A percentile compares a stretch with the other conserved stretches of the same genome.
Conservation (phyloP, 2,113 vertebrate species). For the Eira barbara region DNA sequence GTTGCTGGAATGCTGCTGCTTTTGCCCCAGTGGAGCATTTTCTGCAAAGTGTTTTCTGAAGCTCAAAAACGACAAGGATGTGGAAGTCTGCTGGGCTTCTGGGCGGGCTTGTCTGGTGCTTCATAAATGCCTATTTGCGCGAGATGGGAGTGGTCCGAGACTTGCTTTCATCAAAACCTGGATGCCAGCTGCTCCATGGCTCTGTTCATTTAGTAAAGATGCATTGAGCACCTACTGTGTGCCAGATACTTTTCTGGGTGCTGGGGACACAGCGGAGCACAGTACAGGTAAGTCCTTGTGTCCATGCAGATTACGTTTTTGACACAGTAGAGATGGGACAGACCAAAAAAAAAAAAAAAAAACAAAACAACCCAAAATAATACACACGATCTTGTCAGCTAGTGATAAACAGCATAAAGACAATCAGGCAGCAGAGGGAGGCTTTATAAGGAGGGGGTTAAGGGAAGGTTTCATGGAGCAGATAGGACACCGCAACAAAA, state of each 20-base stretch:
- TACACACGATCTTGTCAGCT: background rate
- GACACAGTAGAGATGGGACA: background rate
- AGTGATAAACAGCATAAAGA: fast-evolving
- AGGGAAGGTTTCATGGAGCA: background rate
- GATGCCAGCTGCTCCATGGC: background rate
- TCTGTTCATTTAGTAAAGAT: background rate
- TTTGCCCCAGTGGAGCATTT: background rate
- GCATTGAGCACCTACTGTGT: background rate
- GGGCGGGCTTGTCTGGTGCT: fast-evolving
- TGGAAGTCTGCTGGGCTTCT: background rate
- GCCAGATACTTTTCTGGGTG: background rate
- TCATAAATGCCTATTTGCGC: background rate
- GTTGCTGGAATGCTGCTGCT: background rate
- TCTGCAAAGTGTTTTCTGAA: background rate
- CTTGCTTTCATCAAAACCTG: background rate
- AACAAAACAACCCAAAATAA: background rate
- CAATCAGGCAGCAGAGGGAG: fast-evolving
- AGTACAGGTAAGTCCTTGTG: fast-evolving
- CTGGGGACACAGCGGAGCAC: background rate
- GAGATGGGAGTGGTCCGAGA: background rate
- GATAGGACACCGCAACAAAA: background rate
- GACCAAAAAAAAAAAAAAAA: background rate
- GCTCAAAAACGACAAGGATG: background rate
- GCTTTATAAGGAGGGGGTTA: fast-evolving
- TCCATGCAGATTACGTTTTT: background rate